Percentiles rank a stretch among this genome's conserved stretches.
Evolutionary conservation across 2,113 vertebrate species (phyloP).

Genomic region (Aepyceros melampus): DNA sequence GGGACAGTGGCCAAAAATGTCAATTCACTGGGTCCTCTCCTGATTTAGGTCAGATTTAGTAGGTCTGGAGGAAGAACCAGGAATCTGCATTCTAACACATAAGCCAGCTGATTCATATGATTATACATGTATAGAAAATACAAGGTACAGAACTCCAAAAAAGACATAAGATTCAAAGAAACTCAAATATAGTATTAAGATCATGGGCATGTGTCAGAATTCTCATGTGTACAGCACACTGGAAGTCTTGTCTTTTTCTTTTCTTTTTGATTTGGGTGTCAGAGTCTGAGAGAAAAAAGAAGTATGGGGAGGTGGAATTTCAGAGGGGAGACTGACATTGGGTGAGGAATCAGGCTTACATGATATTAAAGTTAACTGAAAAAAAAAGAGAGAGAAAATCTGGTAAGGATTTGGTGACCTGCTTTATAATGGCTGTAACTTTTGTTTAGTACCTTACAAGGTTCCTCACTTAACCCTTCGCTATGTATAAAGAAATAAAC

Average conservation of each 20-base stretch:
- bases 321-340: background rate
- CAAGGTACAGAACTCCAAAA: background rate
- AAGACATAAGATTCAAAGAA: background rate
- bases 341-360: background rate
- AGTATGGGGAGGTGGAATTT: background rate
- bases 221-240: background rate
- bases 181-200: background rate
- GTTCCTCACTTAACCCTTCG: accelerated
- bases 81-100: background rate
- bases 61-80: background rate
- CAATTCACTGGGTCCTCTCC: background rate
- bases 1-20: background rate
- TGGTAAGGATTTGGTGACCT: background rate
- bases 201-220: background rate
- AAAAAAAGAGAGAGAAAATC: background rate
- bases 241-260: background rate
- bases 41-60: background rate
- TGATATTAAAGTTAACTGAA: background rate
- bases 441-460: background rate
- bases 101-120: background rate
- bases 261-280: background rate
- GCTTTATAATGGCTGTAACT: background rate
- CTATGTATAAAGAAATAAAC: background rate
- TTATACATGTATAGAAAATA: background rate
- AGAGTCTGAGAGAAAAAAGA: background rate